These are phyloP conservation scores for Ibycter americanus DNA, from an alignment of 2,797 vertebrate species.

Conservation along the genomic window DNA sequence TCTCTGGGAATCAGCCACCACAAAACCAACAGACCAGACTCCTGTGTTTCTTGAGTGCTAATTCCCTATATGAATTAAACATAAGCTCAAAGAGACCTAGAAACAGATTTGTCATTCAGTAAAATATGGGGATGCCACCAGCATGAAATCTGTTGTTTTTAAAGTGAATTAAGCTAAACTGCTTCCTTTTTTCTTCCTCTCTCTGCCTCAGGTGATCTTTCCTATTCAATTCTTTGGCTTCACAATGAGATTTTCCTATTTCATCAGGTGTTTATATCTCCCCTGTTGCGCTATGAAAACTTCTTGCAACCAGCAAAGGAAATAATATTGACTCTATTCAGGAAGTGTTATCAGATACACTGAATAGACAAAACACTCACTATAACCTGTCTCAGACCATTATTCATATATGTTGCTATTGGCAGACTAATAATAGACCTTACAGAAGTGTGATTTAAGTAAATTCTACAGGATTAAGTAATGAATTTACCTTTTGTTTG, in stretches of 20 bases:
- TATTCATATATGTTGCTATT: background rate
- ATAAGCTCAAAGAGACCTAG: background rate
- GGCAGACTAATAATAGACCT: background rate
- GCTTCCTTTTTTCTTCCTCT: slow-evolving; percentile 4
- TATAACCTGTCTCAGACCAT: background rate
- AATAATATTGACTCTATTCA: background rate
- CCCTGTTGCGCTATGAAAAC: slow-evolving; percentile 17
- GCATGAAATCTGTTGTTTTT: background rate
- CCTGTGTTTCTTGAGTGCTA: background rate
- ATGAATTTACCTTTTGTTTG: background rate
- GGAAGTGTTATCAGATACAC: background rate
- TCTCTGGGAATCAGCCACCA: background rate
- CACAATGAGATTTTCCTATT: slow-evolving; percentile 22
- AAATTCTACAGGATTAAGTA: background rate
- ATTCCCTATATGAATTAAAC: background rate
- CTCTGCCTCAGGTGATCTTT: background rate
- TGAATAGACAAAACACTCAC: background rate
- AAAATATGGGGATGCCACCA: background rate
- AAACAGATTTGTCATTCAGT: background rate
- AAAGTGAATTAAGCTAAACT: background rate
- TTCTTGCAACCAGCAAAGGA: background rate
- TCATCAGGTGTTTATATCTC: slow-evolving; percentile 10
- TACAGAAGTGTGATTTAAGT: background rate
- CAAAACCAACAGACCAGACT: background rate
- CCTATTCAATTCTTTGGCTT: background rate